Percentiles rank a stretch among this genome's conserved stretches.
Evolutionary conservation across 37 sponge, comb jelly and placozoan species (phyloP).

Genomic region (Cladorhizidae sp.): DNA sequence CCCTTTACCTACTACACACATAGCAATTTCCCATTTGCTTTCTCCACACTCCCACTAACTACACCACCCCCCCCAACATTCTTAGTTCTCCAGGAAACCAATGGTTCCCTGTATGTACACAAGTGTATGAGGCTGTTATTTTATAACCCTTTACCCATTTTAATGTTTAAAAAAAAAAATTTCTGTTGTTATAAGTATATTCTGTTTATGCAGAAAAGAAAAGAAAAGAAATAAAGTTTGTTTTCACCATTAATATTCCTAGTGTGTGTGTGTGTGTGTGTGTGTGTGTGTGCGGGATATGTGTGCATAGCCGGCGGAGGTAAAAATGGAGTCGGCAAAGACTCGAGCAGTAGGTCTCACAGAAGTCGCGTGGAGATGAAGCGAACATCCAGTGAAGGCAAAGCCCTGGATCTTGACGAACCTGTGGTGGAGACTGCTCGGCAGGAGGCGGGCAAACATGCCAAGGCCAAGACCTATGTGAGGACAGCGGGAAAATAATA

Average conservation of each 20-base stretch:
- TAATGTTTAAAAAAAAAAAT: too few relatives aligned
- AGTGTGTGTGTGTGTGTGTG: not conserved
- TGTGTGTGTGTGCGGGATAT: too few relatives aligned
- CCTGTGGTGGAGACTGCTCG: constrained; percentile 8
- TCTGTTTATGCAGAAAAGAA: too few relatives aligned
- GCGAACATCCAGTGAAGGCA: constrained; percentile 48
- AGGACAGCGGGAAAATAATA: too few relatives aligned
- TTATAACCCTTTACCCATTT: too few relatives aligned
- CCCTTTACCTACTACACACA: not conserved
- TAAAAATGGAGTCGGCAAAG: not conserved
- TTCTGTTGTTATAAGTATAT: too few relatives aligned
- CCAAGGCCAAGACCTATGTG: constrained; percentile 55
- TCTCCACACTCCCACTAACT: too few relatives aligned
- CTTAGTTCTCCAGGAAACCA: too few relatives aligned
- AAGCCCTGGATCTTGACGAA: constrained; percentile 27
- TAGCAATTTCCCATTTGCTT: too few relatives aligned
- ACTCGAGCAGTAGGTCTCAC: not conserved
- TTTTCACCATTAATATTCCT: not conserved
- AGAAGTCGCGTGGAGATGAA: constrained; percentile 28
- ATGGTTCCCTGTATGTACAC: too few relatives aligned
- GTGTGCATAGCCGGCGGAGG: not conserved
- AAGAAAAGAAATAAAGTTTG: not conserved
- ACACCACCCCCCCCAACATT: too few relatives aligned
- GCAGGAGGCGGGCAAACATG: not conserved
- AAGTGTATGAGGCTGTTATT: too few relatives aligned